Percentiles rank a stretch among this genome's conserved stretches.
phyloP scores from a whole-genome alignment of 2,797 vertebrate species.

The Intellagama lesueurii region DNA sequence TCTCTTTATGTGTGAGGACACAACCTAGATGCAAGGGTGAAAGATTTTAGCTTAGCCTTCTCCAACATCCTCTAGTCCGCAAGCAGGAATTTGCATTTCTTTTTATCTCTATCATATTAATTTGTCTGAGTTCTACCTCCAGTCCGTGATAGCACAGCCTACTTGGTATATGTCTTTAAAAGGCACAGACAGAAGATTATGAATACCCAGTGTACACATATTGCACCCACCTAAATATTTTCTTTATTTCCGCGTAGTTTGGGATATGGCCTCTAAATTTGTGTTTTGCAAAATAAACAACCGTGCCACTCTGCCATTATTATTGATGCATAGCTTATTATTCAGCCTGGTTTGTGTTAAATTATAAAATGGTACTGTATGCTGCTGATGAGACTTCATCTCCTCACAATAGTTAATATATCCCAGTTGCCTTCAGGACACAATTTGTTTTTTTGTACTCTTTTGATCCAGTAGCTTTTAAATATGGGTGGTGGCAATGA shows the following conservation, averaged over 20 bases:
- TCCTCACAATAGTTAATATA: constrained; percentile 35
- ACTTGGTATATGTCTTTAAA: constrained; percentile 6
- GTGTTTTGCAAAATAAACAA: constrained; percentile 23
- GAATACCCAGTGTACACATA: not conserved
- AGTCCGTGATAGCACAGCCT: too few species aligned
- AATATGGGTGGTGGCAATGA: not conserved
- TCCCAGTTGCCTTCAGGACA: constrained; percentile 16
- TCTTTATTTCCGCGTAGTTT: constrained; percentile 37
- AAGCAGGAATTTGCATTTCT: too few species aligned
- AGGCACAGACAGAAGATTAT: not conserved
- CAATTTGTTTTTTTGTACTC: constrained; percentile 34
- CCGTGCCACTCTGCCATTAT: not conserved
- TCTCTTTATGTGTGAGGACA: too few species aligned
- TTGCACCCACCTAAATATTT: not conserved
- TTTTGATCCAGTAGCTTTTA: not conserved
- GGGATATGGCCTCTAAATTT: constrained; percentile 22
- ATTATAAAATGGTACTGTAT: constrained; percentile 29
- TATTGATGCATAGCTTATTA: constrained; percentile 17
- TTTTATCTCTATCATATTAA: not conserved
- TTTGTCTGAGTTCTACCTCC: too few species aligned
- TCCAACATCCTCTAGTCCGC: not conserved
- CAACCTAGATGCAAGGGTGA: not conserved
- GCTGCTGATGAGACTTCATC: constrained; percentile 39
- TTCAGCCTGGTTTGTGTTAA: constrained; percentile 22
- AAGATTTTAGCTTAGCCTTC: not conserved